A percentile compares a stretch with the other conserved stretches of the same genome.
Evolutionary conservation across 2,888 invertebrate species (phyloP).

Genomic region (Ophion ventricosus): DNA sequence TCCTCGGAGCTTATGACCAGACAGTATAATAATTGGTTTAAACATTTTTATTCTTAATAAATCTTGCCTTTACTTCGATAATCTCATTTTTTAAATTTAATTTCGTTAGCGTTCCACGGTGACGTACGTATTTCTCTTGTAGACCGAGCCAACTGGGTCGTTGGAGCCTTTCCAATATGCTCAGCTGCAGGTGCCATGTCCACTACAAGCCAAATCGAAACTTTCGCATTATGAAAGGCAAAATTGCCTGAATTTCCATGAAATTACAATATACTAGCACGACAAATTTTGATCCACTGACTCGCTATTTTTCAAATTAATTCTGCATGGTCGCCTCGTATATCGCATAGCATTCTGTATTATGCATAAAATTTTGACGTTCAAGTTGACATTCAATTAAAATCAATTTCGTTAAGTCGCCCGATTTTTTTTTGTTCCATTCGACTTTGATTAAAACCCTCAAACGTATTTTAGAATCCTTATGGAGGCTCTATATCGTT

Average conservation of each 20-base stretch:
- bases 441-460: not conserved
- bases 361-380: too few species aligned
- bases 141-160: constrained; percentile 69
- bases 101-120: constrained; percentile 57
- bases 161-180: constrained; percentile 74
- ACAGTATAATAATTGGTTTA: not conserved
- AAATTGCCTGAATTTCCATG: constrained; percentile 22
- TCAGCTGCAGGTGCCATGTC: constrained; percentile 24
- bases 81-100: not conserved
- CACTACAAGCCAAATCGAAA: constrained; percentile 17
- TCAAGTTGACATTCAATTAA: not conserved
- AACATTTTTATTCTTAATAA: not conserved
- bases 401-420: not conserved
- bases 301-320: not conserved
- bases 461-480: too few species aligned
- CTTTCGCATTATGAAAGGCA: constrained; percentile 9
- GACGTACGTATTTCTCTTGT: not conserved
- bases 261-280: not conserved
- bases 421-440: not conserved
- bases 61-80: not conserved
- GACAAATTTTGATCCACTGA: not conserved
- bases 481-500: too few species aligned
- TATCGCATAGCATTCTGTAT: too few species aligned
- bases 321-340: not conserved
- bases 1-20: not conserved